Evolutionary conservation across 2,797 vertebrate species (phyloP), one percentile per base, ranked within the genome.

Genomic region (Karalla daura): DNA sequence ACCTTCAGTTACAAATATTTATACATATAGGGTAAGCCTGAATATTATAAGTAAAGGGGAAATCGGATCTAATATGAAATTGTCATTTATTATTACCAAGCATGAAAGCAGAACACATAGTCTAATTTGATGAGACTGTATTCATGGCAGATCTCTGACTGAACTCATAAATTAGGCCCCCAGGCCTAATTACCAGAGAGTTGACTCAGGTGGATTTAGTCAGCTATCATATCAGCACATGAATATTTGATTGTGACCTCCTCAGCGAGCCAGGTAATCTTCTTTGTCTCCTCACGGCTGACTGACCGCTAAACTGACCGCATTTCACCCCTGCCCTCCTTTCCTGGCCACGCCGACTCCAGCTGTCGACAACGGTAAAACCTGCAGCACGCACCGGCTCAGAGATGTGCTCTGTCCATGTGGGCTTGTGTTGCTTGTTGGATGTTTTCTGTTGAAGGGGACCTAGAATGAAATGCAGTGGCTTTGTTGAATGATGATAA

Each of bases 341-440:
- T 92, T 86, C 92, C 92, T 93, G 93, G 92, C 94, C 90, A 93
- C 95, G 73, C 95, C 96, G 85, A 94, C 95, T 89, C 96, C 96
- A 90, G 92, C 95, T 90, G 88, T 96, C 81, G 83, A 93, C 91
- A 89, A 96, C 93, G 98, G 98, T 99, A 99, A 99, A 96, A 30
- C 89, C 55, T 43, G 73, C 71, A 52, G 80, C 63, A 24, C 61
- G 51, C 80, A 30, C 1, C 27, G 65, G 69, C 74, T 45, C 45
- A 43, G 81, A 35, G 51, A 76, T 62, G 70, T 83, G 80, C 79
- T 76, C 70, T 32, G 73, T 53, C 20, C 66, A 76, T 41, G 49
- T 50, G 70, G 45, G 33, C 69, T 53, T 86, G 58, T 81, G 46
- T 53, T 83, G 50, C 83, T 70, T 43, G 43, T 79, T 64, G 53